phyloP scores from a whole-genome alignment of 64 coral and sea anemone species.

The Hydrozoanthus tunicans region DNA sequence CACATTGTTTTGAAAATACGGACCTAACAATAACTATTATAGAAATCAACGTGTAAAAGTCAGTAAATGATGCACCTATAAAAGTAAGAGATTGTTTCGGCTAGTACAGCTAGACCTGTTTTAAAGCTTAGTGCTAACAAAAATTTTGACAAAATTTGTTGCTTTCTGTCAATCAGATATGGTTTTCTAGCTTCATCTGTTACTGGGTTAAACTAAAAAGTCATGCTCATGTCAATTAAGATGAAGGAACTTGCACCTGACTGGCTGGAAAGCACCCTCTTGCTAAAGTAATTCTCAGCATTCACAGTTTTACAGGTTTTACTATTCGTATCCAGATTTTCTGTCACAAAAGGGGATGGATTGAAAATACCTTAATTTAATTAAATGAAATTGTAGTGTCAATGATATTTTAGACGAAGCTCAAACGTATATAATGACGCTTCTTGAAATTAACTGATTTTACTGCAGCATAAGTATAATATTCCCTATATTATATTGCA shows the following conservation, averaged over 20 bases:
- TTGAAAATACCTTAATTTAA: neutral
- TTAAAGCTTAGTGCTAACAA: neutral
- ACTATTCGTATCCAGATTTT: conserved; percentile 10
- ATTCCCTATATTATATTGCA: neutral
- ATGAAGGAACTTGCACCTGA: neutral
- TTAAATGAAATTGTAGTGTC: neutral
- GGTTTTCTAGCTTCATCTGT: neutral
- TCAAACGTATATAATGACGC: neutral
- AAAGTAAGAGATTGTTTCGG: conserved; percentile 20
- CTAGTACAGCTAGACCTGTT: neutral
- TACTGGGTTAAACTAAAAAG: neutral
- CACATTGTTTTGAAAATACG: conserved; percentile 17
- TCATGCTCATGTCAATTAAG: neutral
- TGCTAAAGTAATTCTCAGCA: conserved; percentile 23
- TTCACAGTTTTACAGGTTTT: conserved; percentile 1
- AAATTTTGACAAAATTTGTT: neutral
- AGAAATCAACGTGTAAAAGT: neutral
- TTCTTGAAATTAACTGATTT: neutral
- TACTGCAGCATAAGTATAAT: neutral
- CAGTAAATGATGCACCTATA: conserved; percentile 12
- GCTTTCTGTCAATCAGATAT: neutral
- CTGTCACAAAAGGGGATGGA: neutral
- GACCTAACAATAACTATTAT: conserved; percentile 15
- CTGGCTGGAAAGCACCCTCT: conserved; percentile 1
- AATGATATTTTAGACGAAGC: neutral